These are phyloP conservation scores for Sesia bembeciformis DNA, from an alignment of 2,888 invertebrate genomes.

Conservation along the genomic window DNA sequence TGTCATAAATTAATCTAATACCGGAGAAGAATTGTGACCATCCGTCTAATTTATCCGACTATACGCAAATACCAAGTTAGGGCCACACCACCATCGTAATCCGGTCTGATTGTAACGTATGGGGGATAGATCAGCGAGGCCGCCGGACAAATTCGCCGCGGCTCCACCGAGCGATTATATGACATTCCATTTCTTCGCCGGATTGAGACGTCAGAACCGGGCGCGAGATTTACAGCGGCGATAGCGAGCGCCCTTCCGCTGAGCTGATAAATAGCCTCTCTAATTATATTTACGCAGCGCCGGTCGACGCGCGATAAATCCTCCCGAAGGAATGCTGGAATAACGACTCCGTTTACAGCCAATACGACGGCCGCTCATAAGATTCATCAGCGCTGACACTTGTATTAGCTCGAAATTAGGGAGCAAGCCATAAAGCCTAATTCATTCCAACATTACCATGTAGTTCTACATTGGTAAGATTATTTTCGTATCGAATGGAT, in stretches of 20 bases:
- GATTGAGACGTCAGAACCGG: conserved; percentile 62
- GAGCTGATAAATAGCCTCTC: conserved; percentile 68
- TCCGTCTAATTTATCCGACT: conserved; percentile 23
- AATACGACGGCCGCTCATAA: conserved; percentile 31
- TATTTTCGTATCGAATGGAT: conserved; percentile 13
- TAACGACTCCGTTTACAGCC: conserved; percentile 48
- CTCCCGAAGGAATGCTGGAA: conserved; percentile 48
- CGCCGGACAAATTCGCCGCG: conserved; percentile 29
- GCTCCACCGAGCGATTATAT: conserved; percentile 23
- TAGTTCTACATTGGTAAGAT: conserved; percentile 6
- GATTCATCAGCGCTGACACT: conserved; percentile 42
- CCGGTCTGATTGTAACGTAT: conserved; percentile 45
- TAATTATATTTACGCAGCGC: conserved; percentile 73
- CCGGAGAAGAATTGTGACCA: conserved; percentile 24
- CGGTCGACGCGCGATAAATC: conserved; percentile 63
- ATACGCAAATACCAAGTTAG: conserved; percentile 21
- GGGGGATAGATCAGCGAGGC: conserved; percentile 16
- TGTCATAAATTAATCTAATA: conserved; percentile 39
- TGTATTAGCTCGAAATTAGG: conserved; percentile 46
- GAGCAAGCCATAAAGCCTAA: conserved; percentile 37
- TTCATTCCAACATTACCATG: conserved; percentile 27
- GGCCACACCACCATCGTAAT: conserved; percentile 18
- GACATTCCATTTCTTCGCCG: conserved; percentile 49
- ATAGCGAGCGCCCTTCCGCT: conserved; percentile 65
- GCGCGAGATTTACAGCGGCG: conserved; percentile 58